These are phyloP conservation scores for Neoaliturus tenellus DNA, from an alignment of 2,888 invertebrate genomes.

Conservation along the genomic window DNA sequence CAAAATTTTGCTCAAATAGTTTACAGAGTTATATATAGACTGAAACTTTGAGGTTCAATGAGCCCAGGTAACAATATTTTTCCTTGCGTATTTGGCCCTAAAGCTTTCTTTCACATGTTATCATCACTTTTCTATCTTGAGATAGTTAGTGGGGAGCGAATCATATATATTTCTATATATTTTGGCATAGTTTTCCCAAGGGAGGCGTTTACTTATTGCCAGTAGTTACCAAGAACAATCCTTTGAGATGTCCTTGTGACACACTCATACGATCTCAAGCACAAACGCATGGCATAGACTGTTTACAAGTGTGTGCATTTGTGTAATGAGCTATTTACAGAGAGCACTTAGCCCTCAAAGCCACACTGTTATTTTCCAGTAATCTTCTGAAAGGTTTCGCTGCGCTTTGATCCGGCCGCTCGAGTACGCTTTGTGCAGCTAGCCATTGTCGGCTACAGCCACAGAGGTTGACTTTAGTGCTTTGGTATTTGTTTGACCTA, in stretches of 20 bases:
- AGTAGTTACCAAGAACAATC: too few species aligned
- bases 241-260: neutral
- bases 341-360: slow-evolving; percentile 21
- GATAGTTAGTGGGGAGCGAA: too few species aligned
- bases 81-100: too few species aligned
- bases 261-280: neutral
- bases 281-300: neutral
- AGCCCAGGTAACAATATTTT: too few species aligned
- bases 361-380: slow-evolving; percentile 27
- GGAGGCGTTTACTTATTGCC: neutral
- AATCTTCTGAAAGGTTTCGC: slow-evolving; percentile 40
- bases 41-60: too few species aligned
- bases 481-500: too few species aligned
- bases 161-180: too few species aligned
- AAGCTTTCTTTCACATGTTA: too few species aligned
- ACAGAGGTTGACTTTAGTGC: neutral
- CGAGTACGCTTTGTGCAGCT: neutral
- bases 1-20: too few species aligned
- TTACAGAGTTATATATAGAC: too few species aligned
- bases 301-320: neutral
- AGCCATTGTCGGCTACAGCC: too few species aligned
- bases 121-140: too few species aligned
- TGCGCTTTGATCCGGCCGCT: neutral
- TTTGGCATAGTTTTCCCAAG: neutral
- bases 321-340: slow-evolving; percentile 9